Percentiles rank a stretch among this genome's conserved stretches.
Conservation (phyloP, 2,888 invertebrate genomes). For the Sarcophaga subvicina region DNA sequence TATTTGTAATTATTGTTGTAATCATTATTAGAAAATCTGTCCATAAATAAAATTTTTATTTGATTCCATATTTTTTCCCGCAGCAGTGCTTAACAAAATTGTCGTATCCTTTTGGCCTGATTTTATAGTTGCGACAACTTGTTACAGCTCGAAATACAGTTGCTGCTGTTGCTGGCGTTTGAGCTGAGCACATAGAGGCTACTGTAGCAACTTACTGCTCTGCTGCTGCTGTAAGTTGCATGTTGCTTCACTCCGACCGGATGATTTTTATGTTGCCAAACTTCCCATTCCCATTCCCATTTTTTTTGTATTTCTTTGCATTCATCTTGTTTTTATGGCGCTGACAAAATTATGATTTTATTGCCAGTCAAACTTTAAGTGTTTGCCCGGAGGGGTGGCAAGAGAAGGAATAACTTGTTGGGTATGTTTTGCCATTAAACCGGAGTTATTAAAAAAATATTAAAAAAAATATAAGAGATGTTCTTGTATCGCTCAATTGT, state of each 20-base stretch:
- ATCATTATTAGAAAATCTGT: neutral
- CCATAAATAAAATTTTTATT: neutral
- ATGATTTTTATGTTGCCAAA: constrained; percentile 56
- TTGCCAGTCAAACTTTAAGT: constrained; percentile 41
- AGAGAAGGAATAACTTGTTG: no score
- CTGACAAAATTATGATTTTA: constrained; percentile 60
- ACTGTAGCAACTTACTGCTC: constrained; percentile 12
- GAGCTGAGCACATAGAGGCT: neutral
- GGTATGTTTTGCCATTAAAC: constrained; percentile 22
- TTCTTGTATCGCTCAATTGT: no score
- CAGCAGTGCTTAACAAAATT: constrained; percentile 47
- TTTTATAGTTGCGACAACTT: constrained; percentile 50
- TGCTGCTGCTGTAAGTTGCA: constrained; percentile 22
- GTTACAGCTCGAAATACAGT: neutral
- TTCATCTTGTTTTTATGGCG: constrained; percentile 40
- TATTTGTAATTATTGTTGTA: neutral
- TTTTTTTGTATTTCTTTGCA: neutral
- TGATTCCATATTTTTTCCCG: constrained; percentile 33
- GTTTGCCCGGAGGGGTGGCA: constrained; percentile 9
- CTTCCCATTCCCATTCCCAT: constrained; percentile 26
- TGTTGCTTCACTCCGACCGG: constrained; percentile 36
- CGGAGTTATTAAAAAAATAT: constrained; percentile 46
- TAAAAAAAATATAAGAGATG: neutral
- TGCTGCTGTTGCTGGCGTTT: neutral
- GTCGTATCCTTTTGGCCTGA: constrained; percentile 36